A percentile compares a stretch with the other conserved stretches of the same genome.
These are phyloP conservation scores for Zophobas morio DNA, from an alignment of 1,140 invertebrate genomes.

Conservation along the genomic window DNA sequence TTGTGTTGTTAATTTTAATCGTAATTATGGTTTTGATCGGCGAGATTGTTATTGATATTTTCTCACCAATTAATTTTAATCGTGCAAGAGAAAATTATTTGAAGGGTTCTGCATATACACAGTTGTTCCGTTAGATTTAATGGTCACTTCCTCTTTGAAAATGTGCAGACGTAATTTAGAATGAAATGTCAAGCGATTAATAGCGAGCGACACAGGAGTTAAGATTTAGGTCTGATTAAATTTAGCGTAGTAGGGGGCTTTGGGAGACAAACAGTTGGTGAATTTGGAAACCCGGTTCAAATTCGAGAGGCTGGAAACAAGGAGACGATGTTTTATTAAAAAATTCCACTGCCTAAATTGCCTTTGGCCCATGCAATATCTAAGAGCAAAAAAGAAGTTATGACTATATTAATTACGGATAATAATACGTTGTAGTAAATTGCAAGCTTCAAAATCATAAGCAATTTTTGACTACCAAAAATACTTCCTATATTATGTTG, in stretches of 20 bases:
- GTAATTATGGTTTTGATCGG: constrained; percentile 21
- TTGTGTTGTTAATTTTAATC: constrained; percentile 16
- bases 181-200: too few relatives aligned
- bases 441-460: constrained; percentile 15
- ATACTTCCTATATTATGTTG: constrained; percentile 35
- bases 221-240: too few relatives aligned
- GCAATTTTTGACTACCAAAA: constrained; percentile 28
- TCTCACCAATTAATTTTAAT: background rate
- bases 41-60: constrained; percentile 2
- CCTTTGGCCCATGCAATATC: constrained; percentile 8
- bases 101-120: too few relatives aligned
- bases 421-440: constrained; percentile 40
- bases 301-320: background rate
- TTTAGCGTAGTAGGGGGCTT: too few relatives aligned
- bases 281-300: too few relatives aligned
- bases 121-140: too few relatives aligned
- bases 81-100: too few relatives aligned
- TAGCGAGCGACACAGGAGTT: too few relatives aligned
- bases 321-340: constrained; percentile 16
- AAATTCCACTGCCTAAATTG: constrained; percentile 21
- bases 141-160: too few relatives aligned
- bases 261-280: too few relatives aligned
- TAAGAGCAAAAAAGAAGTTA: constrained; percentile 21
- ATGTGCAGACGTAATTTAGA: too few relatives aligned
- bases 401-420: constrained; percentile 37